Percentiles rank a stretch among this genome's conserved stretches.
phyloP scores from a whole-genome alignment of 2,888 invertebrate genomes.

The Orchesellides sinensis region DNA sequence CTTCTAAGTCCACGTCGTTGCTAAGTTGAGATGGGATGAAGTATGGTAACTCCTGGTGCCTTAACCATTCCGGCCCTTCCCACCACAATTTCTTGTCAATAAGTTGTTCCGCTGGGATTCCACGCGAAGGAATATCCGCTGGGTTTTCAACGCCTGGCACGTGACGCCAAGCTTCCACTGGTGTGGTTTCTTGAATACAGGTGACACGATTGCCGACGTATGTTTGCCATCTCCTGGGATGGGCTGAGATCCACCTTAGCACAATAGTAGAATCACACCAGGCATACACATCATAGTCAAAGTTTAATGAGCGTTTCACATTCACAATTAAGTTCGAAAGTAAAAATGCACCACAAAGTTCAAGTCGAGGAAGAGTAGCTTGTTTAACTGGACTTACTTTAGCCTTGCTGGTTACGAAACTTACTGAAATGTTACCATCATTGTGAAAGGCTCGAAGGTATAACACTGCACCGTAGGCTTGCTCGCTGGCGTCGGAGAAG shows the following conservation, averaged over 20 bases:
- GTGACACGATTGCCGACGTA: conserved; percentile 73
- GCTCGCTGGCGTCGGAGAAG: conserved; percentile 12
- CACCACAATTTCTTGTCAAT: conserved; percentile 13
- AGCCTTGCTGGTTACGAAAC: background rate
- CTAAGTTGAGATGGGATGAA: no score
- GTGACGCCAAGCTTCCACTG: conserved; percentile 69
- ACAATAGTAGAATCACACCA: conserved; percentile 75
- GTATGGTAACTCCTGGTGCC: no score
- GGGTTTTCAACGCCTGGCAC: conserved; percentile 74
- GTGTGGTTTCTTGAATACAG: conserved; percentile 64
- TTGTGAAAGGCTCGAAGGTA: background rate
- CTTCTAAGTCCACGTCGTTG: no score
- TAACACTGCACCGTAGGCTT: background rate
- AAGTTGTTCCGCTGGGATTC: background rate
- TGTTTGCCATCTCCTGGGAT: conserved; percentile 69
- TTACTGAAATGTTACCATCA: background rate
- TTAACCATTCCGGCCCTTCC: conserved; percentile 18
- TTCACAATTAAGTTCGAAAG: conserved; percentile 65
- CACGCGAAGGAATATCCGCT: conserved; percentile 74
- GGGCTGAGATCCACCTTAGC: conserved; percentile 73
- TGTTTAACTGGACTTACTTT: background rate
- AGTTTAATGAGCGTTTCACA: conserved; percentile 35
- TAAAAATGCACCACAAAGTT: background rate
- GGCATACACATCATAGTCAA: conserved; percentile 32
- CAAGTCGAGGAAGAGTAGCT: background rate